Evolutionary conservation across 1,140 invertebrate genomes (phyloP).

Genomic region (Lithobius niger): DNA sequence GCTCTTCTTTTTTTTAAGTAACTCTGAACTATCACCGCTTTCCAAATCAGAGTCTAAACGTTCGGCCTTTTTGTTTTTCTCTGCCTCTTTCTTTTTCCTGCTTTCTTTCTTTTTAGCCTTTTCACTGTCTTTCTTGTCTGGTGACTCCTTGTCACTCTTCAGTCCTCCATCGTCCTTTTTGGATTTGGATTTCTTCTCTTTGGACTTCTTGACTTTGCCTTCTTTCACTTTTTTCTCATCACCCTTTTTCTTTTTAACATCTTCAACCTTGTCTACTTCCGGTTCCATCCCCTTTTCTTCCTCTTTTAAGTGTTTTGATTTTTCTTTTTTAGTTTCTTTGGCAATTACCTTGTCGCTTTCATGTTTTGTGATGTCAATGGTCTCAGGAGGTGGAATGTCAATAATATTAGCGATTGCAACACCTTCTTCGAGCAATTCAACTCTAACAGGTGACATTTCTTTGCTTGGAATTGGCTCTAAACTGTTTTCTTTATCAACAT

Average conservation of each 20-base stretch:
- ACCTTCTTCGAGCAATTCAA: too few species aligned
- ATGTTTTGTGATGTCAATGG: constrained; percentile 18
- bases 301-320: too few species aligned
- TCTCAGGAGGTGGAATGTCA: too few species aligned
- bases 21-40: constrained; percentile 8
- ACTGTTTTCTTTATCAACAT: too few species aligned
- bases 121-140: constrained; percentile 15
- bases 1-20: constrained; percentile 16
- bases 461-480: too few species aligned
- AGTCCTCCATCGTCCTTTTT: constrained; percentile 30
- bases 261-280: constrained; percentile 23
- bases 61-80: constrained; percentile 6
- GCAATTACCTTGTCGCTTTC: constrained; percentile 17
- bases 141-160: constrained; percentile 13
- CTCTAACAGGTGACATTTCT: too few species aligned
- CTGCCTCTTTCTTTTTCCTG: not conserved
- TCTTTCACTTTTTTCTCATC: constrained; percentile 23
- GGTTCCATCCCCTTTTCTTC: constrained; percentile 27
- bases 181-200: constrained; percentile 13
- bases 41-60: constrained; percentile 13
- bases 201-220: constrained; percentile 14
- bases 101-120: constrained; percentile 16
- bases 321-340: too few species aligned
- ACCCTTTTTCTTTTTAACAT: constrained; percentile 13
- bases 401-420: too few species aligned